Conservation (phyloP, 2,113 vertebrate species). For the Rhodinocichla rosea region DNA sequence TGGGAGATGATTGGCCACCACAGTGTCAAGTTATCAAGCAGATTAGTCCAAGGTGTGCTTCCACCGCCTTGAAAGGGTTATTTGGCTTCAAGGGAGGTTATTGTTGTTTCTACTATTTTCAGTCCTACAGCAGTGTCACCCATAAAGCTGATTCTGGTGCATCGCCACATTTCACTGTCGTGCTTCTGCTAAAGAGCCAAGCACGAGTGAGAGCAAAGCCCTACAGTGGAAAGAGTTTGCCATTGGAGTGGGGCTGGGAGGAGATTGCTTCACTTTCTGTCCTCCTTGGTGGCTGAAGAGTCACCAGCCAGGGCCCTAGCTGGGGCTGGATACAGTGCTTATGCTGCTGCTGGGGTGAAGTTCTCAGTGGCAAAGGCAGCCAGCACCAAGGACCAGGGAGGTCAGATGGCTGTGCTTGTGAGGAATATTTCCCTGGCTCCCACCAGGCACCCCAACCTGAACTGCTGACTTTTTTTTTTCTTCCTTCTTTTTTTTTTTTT, state of each 20-base stretch:
- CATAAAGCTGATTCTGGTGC: neutral
- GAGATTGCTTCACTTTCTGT: neutral
- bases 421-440: conserved; percentile 41
- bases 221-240: fast-evolving
- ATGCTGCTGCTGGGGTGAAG: neutral
- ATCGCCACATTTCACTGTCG: neutral
- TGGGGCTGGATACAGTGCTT: neutral
- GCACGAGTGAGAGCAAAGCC: neutral
- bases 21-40: conserved; percentile 65
- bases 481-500: neutral
- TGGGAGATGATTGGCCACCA: conserved; percentile 41
- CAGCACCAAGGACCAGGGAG: neutral
- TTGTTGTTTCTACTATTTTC: neutral
- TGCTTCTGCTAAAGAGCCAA: neutral
- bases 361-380: neutral
- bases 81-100: conserved; percentile 2
- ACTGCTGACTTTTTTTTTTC: neutral
- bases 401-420: neutral
- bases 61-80: neutral
- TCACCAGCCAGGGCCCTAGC: neutral
- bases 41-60: conserved; percentile 38
- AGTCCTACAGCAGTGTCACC: neutral
- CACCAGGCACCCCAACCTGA: conserved; percentile 49
- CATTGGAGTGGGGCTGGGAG: fast-evolving
- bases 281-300: neutral